Evolutionary conservation across 2,797 vertebrate species (phyloP).

Genomic region (Gymnocypris eckloni): DNA sequence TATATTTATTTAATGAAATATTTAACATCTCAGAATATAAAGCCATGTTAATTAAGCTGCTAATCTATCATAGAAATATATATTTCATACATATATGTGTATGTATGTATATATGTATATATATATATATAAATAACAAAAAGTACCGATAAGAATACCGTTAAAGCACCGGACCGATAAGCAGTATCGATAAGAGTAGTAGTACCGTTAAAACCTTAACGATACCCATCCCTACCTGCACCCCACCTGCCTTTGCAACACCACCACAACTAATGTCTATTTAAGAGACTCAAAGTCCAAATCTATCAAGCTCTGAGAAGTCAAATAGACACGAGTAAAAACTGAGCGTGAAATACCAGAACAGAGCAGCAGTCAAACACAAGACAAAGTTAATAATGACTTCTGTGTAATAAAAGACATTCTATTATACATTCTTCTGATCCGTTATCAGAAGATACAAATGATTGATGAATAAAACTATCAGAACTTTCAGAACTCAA

Average conservation of each 20-base stretch:
- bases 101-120: too few relatives aligned
- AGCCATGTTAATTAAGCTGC: too few relatives aligned
- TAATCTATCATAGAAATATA: too few relatives aligned
- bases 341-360: not conserved
- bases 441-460: not conserved
- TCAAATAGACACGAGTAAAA: not conserved
- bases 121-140: too few relatives aligned
- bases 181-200: too few relatives aligned
- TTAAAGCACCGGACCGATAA: too few relatives aligned
- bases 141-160: too few relatives aligned
- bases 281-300: not conserved
- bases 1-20: too few relatives aligned
- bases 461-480: not conserved
- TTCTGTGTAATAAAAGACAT: not conserved
- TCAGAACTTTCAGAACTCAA: not conserved
- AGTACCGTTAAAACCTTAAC: too few relatives aligned
- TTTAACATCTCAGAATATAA: too few relatives aligned
- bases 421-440: not conserved
- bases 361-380: not conserved
- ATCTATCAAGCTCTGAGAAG: not conserved
- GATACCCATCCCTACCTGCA: too few relatives aligned
- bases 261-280: constrained; percentile 8
- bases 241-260: constrained; percentile 70
- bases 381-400: not conserved
- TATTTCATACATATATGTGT: too few relatives aligned